Percentiles rank a stretch among this genome's conserved stretches.
phyloP scores from a whole-genome alignment of 2,113 vertebrate species.

The Hemicordylus capensis region DNA sequence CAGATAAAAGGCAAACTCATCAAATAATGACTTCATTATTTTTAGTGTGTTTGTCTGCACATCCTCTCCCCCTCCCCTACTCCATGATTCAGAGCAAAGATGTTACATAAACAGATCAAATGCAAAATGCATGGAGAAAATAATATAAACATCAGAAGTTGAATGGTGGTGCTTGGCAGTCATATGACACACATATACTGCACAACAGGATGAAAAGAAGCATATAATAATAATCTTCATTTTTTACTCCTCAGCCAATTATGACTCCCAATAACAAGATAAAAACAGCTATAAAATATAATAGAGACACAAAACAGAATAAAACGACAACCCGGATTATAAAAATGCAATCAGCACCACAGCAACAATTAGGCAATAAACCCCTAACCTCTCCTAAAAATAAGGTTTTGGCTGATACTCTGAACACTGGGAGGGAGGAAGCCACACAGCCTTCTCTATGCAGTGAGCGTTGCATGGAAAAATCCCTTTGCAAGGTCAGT shows the following conservation, averaged over 20 bases:
- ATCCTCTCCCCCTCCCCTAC: neutral
- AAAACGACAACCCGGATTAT: neutral
- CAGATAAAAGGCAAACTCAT: neutral
- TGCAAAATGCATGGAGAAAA: neutral
- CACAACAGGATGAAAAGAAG: neutral
- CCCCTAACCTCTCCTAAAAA: neutral
- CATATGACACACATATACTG: neutral
- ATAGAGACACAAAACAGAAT: neutral
- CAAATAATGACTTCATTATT: neutral
- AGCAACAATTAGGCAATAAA: neutral
- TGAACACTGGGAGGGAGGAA: neutral
- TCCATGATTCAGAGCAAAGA: neutral
- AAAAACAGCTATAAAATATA: neutral
- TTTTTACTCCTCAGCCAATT: neutral
- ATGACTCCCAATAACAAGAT: neutral
- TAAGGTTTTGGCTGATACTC: neutral
- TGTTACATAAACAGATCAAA: conserved; percentile 20
- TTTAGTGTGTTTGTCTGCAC: neutral
- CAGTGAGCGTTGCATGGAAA: neutral
- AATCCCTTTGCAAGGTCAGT: too few species aligned
- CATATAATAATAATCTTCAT: neutral
- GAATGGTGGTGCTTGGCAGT: neutral
- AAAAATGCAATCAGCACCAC: neutral
- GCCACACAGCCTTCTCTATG: neutral
- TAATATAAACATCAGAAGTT: neutral